Evolutionary conservation across 2,797 vertebrate genomes (phyloP).

Genomic region (Steatocranus sp.): DNA sequence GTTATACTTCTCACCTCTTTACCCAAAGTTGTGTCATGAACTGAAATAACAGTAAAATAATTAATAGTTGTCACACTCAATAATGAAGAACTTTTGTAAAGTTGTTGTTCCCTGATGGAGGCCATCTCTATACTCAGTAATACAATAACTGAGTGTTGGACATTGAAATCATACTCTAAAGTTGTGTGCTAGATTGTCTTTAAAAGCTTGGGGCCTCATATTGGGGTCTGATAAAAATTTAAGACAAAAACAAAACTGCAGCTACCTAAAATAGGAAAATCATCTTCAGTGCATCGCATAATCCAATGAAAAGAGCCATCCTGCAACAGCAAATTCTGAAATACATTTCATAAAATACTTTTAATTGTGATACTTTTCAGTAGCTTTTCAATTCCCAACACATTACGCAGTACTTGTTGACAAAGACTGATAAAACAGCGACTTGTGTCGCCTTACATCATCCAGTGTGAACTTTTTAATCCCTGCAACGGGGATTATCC

Average conservation of each 20-base stretch:
- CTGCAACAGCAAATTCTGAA: neutral
- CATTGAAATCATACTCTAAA: neutral
- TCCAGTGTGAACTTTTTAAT: neutral
- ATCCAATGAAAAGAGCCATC: neutral
- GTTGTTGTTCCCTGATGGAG: accelerated
- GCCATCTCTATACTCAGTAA: neutral
- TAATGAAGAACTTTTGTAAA: neutral
- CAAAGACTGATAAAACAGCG: neutral
- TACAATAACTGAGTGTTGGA: neutral
- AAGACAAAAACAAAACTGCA: neutral
- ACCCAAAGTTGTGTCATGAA: neutral
- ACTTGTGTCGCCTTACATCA: neutral
- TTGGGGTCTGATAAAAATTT: neutral
- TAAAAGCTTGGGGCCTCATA: neutral
- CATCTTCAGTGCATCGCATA: neutral
- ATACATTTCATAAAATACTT: neutral
- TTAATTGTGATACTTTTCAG: neutral
- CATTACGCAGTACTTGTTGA: neutral
- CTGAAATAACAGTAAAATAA: neutral
- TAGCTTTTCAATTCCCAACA: neutral
- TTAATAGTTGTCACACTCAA: neutral
- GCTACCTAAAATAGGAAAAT: neutral
- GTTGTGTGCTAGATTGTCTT: neutral
- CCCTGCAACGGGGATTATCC: neutral
- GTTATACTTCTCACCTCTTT: neutral